phyloP scores from a whole-genome alignment of 2,113 vertebrate species.

The Uria aalge region DNA sequence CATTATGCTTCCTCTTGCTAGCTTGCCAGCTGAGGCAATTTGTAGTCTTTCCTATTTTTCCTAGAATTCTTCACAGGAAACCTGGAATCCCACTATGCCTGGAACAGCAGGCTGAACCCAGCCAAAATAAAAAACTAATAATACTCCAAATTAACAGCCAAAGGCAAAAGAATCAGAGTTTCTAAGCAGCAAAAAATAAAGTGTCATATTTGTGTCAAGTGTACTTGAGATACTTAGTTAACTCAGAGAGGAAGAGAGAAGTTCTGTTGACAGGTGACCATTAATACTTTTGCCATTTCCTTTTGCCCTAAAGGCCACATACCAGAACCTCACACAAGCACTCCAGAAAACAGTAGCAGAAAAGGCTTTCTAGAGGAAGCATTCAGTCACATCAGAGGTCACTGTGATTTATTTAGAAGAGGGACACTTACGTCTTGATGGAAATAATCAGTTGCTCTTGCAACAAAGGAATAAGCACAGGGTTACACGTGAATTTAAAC shows the following conservation, averaged over 20 bases:
- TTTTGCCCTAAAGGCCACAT: neutral
- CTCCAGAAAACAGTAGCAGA: neutral
- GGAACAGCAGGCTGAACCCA: neutral
- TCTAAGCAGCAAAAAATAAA: neutral
- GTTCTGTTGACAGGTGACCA: neutral
- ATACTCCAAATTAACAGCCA: neutral
- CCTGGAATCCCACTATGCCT: neutral
- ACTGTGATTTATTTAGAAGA: neutral
- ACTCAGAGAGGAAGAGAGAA: neutral
- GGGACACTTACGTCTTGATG: fast-evolving
- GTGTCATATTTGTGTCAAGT: fast-evolving
- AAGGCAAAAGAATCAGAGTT: neutral
- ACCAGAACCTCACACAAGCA: neutral
- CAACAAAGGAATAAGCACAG: neutral
- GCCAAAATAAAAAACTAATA: neutral
- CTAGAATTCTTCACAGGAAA: neutral
- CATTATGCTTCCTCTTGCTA: neutral
- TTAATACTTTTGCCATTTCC: neutral
- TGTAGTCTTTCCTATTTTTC: neutral
- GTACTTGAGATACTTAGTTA: neutral
- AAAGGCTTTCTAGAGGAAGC: neutral
- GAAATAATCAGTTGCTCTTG: neutral
- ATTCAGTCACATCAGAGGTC: neutral
- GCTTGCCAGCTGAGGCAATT: neutral
- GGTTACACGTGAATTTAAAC: neutral